Base-by-base conservation (phyloP, 2,113 vertebrate genomes). In the Motacilla alba region DNA sequence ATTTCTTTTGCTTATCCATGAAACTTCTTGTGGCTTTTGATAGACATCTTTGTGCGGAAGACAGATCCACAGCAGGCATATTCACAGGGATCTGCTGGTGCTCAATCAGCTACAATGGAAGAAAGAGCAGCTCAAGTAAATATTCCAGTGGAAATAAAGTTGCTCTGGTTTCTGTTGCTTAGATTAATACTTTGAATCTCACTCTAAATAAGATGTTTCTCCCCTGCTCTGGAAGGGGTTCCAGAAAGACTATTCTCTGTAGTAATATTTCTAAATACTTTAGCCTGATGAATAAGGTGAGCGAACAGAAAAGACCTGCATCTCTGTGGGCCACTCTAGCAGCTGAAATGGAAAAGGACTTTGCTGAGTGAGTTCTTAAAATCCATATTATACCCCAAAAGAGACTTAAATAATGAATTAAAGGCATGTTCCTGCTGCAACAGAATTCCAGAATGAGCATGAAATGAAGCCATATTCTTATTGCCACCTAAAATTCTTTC, bases 351-450 rank as follows among this genome's bases (percentile, higher is more conserved):
- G 47, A 55, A 88, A 91, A 4, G 1, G 9, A 16, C 12, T 87
- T 60, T 35, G 3, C 26, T 26, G 66, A 52, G 3, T 20, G 39
- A 43, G 30, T 18, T 69, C 14, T 35, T 91, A 67, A 66, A 89
- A 59, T 69, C 17, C 3, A 1, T 66, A 24, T 52, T 56, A 56
- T 10, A 60, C 1, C 3, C 24, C 13, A 30, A 58, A 83, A 69
- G 33, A 85, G 17, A 49, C 15, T 12, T 64, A 33, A 28, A 4
- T 52, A 58, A 50, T 30, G 6, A 21, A 56, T 33, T 56, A 56
- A 75, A 70, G 27, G 5, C 6, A 10, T 23, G 5, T 10, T 67
- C 3, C 5, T 43, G 7, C 26, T 56, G 8, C 0, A 1, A 52
- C 3, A 28, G 19, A 87, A 87, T 75, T 84, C 5, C 23, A 79